A percentile compares a stretch with the other conserved stretches of the same genome.
These are phyloP conservation scores for Listronotus bonariensis DNA, from an alignment of 1,140 invertebrate species.

Conservation along the genomic window DNA sequence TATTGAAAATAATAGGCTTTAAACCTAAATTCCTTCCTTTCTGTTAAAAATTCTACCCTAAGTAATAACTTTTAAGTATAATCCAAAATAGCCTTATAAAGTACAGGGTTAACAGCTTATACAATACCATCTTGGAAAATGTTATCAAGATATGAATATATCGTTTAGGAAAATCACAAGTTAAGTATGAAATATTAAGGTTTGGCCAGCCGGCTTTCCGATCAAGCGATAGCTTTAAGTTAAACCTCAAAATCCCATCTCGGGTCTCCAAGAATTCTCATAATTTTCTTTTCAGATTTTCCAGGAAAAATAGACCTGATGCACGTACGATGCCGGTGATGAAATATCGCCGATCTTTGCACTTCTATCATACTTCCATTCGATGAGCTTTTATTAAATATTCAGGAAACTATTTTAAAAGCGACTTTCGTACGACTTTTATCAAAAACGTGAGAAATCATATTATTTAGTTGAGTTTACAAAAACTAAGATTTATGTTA, in stretches of 20 bases:
- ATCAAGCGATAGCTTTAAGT: constrained; percentile 29
- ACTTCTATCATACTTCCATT: constrained; percentile 11
- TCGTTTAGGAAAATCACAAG: constrained; percentile 23
- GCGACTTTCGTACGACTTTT: not conserved
- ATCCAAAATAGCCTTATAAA: constrained; percentile 19
- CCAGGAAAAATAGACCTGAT: constrained; percentile 13
- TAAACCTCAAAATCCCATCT: constrained; percentile 25
- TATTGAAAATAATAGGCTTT: too few relatives aligned
- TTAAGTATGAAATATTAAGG: constrained; percentile 30
- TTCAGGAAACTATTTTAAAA: constrained; percentile 4
- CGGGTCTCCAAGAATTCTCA: constrained; percentile 7
- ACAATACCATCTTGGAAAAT: constrained; percentile 23
- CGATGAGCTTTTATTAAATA: constrained; percentile 15
- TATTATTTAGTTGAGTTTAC: too few relatives aligned
- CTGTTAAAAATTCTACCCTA: not conserved
- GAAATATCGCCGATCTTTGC: constrained; percentile 27
- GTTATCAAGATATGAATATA: constrained; percentile 35
- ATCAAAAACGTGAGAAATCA: constrained; percentile 1
- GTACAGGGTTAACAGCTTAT: constrained; percentile 25
- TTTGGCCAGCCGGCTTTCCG: constrained; percentile 21
- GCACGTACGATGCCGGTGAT: constrained; percentile 17
- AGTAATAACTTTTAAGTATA: constrained; percentile 22
- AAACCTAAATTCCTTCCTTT: too few relatives aligned
- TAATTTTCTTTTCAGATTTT: constrained; percentile 24
- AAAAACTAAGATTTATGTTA: too few relatives aligned